A percentile compares a stretch with the other conserved stretches of the same genome.
Conservation (phyloP, 2,113 vertebrate species). For the Cephalopterus ornatus region DNA sequence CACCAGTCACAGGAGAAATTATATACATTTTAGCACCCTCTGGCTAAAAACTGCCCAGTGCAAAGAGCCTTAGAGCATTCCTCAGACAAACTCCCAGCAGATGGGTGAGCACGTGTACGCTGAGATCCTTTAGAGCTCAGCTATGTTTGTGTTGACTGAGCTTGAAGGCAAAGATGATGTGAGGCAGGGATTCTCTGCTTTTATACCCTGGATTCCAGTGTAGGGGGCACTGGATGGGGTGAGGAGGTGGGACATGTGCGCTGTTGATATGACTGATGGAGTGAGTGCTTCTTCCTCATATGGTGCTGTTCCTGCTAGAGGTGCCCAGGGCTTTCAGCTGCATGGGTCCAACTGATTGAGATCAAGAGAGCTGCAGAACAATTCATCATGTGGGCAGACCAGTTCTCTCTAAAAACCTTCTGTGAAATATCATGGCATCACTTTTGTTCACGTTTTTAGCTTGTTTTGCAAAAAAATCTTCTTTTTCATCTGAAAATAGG, state of each 20-base stretch:
- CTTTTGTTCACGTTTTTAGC: neutral
- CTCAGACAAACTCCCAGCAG: neutral
- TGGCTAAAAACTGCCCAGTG: neutral
- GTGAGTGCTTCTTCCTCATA: neutral
- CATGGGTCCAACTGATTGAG: neutral
- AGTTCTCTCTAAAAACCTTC: neutral
- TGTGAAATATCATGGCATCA: neutral
- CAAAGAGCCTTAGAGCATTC: neutral
- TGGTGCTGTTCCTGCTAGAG: neutral
- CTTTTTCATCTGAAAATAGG: neutral
- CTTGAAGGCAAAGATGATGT: neutral
- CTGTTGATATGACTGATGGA: neutral
- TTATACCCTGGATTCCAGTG: neutral
- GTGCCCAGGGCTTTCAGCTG: neutral
- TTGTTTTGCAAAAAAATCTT: neutral
- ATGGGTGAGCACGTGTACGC: accelerated
- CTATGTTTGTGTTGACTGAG: neutral
- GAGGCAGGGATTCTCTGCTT: neutral
- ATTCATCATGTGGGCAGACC: neutral
- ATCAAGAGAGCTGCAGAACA: neutral
- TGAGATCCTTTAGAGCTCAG: neutral
- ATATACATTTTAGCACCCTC: neutral
- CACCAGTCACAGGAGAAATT: neutral
- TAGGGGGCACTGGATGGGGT: neutral
- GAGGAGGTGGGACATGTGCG: accelerated